Evolutionary conservation across 2,888 invertebrate genomes (phyloP), one percentile per base, ranked within the genome.

Genomic region (Drosophila parthenogenetica): DNA sequence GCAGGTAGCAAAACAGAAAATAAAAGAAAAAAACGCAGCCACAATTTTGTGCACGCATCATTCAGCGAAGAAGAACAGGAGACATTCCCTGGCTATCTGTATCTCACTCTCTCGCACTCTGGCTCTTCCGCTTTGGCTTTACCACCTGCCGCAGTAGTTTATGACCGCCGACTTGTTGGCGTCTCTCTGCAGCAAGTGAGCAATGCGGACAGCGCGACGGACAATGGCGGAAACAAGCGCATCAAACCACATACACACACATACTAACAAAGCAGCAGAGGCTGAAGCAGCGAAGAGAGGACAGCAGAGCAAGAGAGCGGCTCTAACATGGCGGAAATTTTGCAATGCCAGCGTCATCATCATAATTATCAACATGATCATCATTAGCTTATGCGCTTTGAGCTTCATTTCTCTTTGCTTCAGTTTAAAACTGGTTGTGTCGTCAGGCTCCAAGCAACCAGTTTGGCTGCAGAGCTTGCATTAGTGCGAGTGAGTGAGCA

Each of bases 121-220:
- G 13, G 5, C 35, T 19, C 22, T 16, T 51, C 17, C 10, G 49
- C 49, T 35, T 63, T 37, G n/a, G 45, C 46, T 67, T 77, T 84
- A 79, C 82, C 81, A 82, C 85, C 85, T 82, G 81, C 82, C 82
- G 73, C 86, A 80, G 69, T 77, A 84, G 81, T 84, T 79, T 84
- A 79, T 81, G 74, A 48, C 71, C 81, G 70, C 57, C 85, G 81
- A 79, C 84, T 82, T 77, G 79, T 74, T 84, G 79, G 85, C 81
- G 81, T 72, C 84, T 59, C 53, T 53, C 35, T 17, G 62, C 43
- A 32, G 62, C 57, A 19, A 45, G 10, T 16, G 37, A 45, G 48
- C 59, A 40, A n/a, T 22, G 54, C 3, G 46, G 45, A 61, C 46
- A 43, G 25, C 8, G 16, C 37, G 53, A 29, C 53, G 16, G 61